Evolutionary conservation across 1,140 invertebrate genomes (phyloP), one percentile per base, ranked within the genome.

Genomic region (Orchesella cincta): DNA sequence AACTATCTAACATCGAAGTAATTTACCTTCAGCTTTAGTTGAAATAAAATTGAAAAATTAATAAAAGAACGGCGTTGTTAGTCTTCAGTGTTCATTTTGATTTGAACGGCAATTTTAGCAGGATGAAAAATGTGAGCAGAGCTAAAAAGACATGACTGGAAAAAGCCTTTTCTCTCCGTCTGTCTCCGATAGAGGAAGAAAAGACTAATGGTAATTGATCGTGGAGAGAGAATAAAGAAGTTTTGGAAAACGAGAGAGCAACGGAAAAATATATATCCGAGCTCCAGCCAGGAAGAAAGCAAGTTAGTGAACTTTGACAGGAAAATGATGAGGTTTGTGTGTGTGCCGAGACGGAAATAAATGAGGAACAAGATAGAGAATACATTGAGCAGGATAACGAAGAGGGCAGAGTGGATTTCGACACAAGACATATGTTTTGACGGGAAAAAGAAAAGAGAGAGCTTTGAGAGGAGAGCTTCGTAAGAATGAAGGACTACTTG

Each of bases 381-480:
- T 18, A 57, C 8, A 57, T 12, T 18, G 54, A 57, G 54, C 12
- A 67, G 62, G 62, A 67, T 67, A 67, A 67, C 62, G 33, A 67
- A 67, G 62, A 67, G 62, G 62, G 31, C 62, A 67, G 62, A 67
- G 62, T 67, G 62, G 62, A 67, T 67, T 67, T 67, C 62, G 62
- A 67, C 62, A 67, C 62, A 67, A 67, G 62, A 67, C 62, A 67
- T 67, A 67, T 67, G 62, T 67, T 67, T 67, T 67, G 62, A 67
- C 62, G 62, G 62, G 54, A 57, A 23, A 57, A 57, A 57, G 54
- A 57, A 57, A n/a, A 57, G 54, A 57, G 12, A 23, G 54, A 57
- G n/a, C n/a, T n/a, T n/a, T n/a, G n/a, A n/a, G n/a, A n/a, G n/a
- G n/a, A n/a, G n/a, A n/a, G n/a, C n/a, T n/a, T n/a, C n/a, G n/a